Percentiles rank a stretch among this genome's conserved stretches.
Evolutionary conservation across 2,888 invertebrate species (phyloP).

Genomic region (Xestia sexstrigata): DNA sequence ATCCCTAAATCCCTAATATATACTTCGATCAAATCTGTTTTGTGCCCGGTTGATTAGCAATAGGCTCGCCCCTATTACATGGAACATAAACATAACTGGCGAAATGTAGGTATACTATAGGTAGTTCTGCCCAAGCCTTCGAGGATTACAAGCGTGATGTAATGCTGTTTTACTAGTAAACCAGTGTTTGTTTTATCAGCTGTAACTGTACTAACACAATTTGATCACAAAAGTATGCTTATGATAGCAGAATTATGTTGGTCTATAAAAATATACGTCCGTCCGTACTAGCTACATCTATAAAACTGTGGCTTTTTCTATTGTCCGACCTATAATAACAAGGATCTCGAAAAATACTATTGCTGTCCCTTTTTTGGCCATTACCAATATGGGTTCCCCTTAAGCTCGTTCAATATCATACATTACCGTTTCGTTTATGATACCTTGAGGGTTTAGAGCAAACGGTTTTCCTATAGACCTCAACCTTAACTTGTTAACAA

Average conservation of each 20-base stretch:
- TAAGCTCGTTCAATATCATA: conserved; percentile 10
- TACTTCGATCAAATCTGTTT: too few relatives aligned
- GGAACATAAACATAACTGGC: neutral
- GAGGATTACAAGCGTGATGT: neutral
- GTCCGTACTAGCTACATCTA: neutral
- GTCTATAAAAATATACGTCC: conserved; percentile 8
- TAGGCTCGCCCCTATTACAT: neutral
- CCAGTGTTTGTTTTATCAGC: neutral
- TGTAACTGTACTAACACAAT: too few relatives aligned
- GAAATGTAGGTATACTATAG: neutral
- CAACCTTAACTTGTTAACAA: conserved; percentile 15
- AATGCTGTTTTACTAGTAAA: neutral
- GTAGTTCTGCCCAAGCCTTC: neutral
- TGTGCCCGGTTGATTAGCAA: neutral
- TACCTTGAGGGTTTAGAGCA: conserved; percentile 1
- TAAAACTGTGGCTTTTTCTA: neutral
- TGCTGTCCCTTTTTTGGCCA: conserved; percentile 5
- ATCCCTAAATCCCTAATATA: too few relatives aligned
- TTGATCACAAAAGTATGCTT: too few relatives aligned
- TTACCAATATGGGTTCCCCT: conserved; percentile 9
- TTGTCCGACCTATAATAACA: conserved; percentile 8
- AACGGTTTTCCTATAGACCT: conserved; percentile 18
- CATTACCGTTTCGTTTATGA: conserved; percentile 32
- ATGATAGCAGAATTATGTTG: neutral
- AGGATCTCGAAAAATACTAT: neutral